Base-by-base conservation (phyloP, 2,113 vertebrate genomes). In the Seriola rivoliana region DNA sequence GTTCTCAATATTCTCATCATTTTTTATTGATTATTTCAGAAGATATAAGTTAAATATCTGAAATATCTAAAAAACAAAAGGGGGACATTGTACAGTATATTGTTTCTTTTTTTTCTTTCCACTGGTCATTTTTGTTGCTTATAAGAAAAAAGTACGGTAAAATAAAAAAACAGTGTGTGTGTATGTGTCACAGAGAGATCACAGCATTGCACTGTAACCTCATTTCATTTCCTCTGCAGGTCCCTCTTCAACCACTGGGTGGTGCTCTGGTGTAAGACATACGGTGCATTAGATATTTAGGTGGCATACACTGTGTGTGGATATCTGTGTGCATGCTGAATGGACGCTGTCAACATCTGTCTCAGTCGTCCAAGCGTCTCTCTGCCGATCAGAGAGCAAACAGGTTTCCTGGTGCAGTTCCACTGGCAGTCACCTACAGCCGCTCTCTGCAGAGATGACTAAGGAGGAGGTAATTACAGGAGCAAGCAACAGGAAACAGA, bases 391-490 rank as follows among this genome's bases (percentile, higher is more conserved):
- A 85, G 77, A 83, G 79, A 76, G 89, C 84, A 89, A 84, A 78
- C 80, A 44, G 75, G 68, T 83, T 84, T 75, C 63, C 79, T 77
- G 71, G 62, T 86, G 82, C 75, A 55, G 46, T 71, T 87, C 84
- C 84, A 90, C 89, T 85, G 80, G 76, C 82, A 78, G 78, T 92
- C 91, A 92, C 89, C 91, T 92, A 87, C 87, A 88, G 84, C 83
- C 40, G 48, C 58, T 71, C 84, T 85, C 90, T 2, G 9, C 23
- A 58, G 89, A 80, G 79, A 89, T 55, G 78, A 88, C 72, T 60
- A 81, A 84, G 85, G 78, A 81, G 82, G 86, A 93, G 87, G 85
- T 88, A 93, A 93, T 92, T 93, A 93, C 87, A 84, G 77, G 74
- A 73, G 89, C 83, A 50, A 71, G 88, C 89, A 87, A 90, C 48